Evolutionary conservation across 2,113 vertebrate genomes (phyloP), one percentile per base, ranked within the genome.

Genomic region (Catharus minimus): DNA sequence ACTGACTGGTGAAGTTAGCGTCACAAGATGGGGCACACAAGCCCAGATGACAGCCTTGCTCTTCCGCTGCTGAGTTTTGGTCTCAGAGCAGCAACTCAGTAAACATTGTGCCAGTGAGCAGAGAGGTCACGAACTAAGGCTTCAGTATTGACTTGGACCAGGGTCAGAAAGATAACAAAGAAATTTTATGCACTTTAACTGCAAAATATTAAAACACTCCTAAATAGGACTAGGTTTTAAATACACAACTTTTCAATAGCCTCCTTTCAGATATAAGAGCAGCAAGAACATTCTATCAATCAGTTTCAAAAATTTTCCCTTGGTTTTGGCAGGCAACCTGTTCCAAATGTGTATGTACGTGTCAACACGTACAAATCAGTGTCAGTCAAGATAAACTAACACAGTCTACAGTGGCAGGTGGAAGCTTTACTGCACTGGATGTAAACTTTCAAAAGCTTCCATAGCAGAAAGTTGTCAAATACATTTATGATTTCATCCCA

Each of bases 331-430:
- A 91, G 1, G 1, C 41, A 72, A 67, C 57, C 46, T 78, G 46
- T 86, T 90, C 26, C 77, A 72, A 86, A 84, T 14, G 32, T 4
- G 0, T 30, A 41, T 22, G 46, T 26, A 69, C 27, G 12, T 13
- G 3, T 58, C 62, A 75, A 86, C 30, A 86, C 43, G 41, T 76
- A 91, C 55, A 82, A 72, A 67, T 71, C 66, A n/a, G n/a, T 1
- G 9, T 64, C 38, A 84, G 88, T 68, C 44, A 95, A 79, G 57
- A 84, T 41, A 88, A 94, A 91, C 27, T 15, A 36, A 89, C 58
- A 87, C 20, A 5, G 66, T 72, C 58, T 65, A 36, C 30, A 82
- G 53, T 38, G 78, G 69, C 82, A 93, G 46, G 85, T 77, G 56
- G 80, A 86, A 86, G 43, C 17, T 86, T 69, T 46, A 84, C 36